These are phyloP conservation scores for Drosophila recens DNA, from an alignment of 2,888 invertebrate genomes.

Conservation along the genomic window DNA sequence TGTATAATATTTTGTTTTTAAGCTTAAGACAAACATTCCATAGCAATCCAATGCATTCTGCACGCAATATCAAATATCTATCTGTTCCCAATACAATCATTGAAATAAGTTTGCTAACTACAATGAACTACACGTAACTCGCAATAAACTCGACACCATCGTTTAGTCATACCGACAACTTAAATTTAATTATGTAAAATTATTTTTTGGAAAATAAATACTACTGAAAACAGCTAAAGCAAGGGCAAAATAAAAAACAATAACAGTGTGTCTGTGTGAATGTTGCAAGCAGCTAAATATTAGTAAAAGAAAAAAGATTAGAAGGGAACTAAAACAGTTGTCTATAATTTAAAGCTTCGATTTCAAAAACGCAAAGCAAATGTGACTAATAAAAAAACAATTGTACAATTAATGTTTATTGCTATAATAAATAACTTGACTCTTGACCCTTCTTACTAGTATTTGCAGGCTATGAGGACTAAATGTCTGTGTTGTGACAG, in stretches of 20 bases:
- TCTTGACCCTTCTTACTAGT: conserved; percentile 42
- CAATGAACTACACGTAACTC: conserved; percentile 35
- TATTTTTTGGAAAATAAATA: conserved; percentile 66
- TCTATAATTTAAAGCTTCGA: conserved; percentile 41
- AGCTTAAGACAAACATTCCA: conserved; percentile 55
- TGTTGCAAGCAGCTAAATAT: conserved; percentile 30
- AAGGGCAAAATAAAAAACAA: conserved; percentile 42
- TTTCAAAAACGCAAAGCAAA: conserved; percentile 46
- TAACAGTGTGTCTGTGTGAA: conserved; percentile 39
- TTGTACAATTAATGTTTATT: conserved; percentile 48
- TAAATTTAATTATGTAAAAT: conserved; percentile 44
- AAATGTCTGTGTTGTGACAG: conserved; percentile 66
- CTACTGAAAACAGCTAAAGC: conserved; percentile 58
- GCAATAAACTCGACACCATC: conserved; percentile 20
- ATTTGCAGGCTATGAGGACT: conserved; percentile 55
- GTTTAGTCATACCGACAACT: conserved; percentile 38
- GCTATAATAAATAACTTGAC: conserved; percentile 69
- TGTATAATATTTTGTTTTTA: conserved; percentile 35
- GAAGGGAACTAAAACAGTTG: background rate
- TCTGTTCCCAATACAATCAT: conserved; percentile 57
- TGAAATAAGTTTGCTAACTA: conserved; percentile 72
- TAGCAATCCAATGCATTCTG: conserved; percentile 49
- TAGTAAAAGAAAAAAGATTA: conserved; percentile 16
- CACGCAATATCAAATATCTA: conserved; percentile 52
- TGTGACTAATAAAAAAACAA: conserved; percentile 40